Conservation (phyloP, 2,113 vertebrate species). For the Brienomyrus brachyistius region DNA sequence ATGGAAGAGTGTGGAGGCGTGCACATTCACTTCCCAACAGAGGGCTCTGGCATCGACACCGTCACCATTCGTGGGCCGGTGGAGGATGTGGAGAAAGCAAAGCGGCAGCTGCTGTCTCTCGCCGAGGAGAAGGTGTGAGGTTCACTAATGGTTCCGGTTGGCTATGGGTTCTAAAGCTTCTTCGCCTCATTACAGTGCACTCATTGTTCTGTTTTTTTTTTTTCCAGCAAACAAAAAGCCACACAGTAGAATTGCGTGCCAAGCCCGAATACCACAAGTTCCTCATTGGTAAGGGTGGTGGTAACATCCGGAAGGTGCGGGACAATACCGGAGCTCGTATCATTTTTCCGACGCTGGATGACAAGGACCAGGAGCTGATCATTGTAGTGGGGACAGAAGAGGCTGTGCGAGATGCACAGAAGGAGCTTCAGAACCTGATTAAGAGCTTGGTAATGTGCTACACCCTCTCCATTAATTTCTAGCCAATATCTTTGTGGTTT, state of each 20-base stretch:
- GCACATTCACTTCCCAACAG: constrained; percentile 95
- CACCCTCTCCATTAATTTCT: background rate
- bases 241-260: constrained; percentile 84
- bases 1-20: constrained; percentile 98
- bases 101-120: constrained; percentile 87
- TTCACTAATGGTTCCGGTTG: background rate
- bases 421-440: constrained; percentile 85
- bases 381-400: constrained; percentile 93
- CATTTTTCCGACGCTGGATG: constrained; percentile 85
- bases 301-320: constrained; percentile 92
- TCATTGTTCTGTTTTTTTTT: background rate
- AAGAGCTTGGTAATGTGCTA: constrained; percentile 74
- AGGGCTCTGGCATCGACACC: constrained; percentile 90
- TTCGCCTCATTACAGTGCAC: background rate
- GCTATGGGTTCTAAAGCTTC: background rate
- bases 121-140: constrained; percentile 90
- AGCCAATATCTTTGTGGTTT: background rate
- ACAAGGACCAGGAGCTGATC: constrained; percentile 94
- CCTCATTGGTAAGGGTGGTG: constrained; percentile 92
- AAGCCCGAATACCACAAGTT: constrained; percentile 99
- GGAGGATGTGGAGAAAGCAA: constrained; percentile 92
- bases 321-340: constrained; percentile 91
- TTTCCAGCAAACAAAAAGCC: constrained; percentile 89
- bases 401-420: constrained; percentile 84
- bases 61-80: constrained; percentile 91